phyloP scores from a whole-genome alignment of 2,797 vertebrate genomes.

The Harpagifer antarcticus region DNA sequence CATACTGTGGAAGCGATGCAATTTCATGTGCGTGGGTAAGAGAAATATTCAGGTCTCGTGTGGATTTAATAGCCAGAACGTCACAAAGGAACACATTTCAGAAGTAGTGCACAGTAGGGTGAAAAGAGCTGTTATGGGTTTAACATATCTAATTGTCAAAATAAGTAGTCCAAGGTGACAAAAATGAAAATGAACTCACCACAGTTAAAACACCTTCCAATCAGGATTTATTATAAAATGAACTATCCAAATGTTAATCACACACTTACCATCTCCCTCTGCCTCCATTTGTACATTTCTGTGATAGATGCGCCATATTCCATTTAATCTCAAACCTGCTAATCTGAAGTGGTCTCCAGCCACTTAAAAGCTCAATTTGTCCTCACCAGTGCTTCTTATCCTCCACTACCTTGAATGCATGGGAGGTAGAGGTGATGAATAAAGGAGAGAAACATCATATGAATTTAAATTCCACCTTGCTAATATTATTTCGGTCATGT shows the following conservation, averaged over 20 bases:
- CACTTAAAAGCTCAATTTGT: constrained; percentile 19
- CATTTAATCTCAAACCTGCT: constrained; percentile 2
- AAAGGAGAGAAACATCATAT: constrained; percentile 5
- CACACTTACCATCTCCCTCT: constrained; percentile 13
- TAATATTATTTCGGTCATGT: not conserved
- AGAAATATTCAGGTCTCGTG: constrained; percentile 7
- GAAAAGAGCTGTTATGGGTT: not conserved
- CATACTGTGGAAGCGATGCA: constrained; percentile 19
- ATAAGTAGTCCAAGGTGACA: constrained; percentile 1
- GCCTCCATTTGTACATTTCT: constrained; percentile 19
- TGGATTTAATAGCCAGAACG: constrained; percentile 8
- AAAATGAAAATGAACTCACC: not conserved
- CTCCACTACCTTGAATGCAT: not conserved
- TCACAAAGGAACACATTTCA: constrained; percentile 25
- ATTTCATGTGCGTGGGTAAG: constrained; percentile 7
- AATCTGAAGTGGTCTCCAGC: constrained; percentile 25
- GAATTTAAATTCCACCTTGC: constrained; percentile 18
- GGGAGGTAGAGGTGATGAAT: constrained; percentile 13
- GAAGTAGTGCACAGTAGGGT: not conserved
- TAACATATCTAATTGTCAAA: constrained; percentile 5
- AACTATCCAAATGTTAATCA: constrained; percentile 26
- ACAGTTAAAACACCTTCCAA: constrained; percentile 28
- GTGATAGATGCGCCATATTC: constrained; percentile 26
- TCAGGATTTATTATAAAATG: constrained; percentile 22
- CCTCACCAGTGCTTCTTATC: constrained; percentile 14